A percentile compares a stretch with the other conserved stretches of the same genome.
Evolutionary conservation across 2,888 invertebrate species (phyloP).

Genomic region (Ichneumon xanthorius): DNA sequence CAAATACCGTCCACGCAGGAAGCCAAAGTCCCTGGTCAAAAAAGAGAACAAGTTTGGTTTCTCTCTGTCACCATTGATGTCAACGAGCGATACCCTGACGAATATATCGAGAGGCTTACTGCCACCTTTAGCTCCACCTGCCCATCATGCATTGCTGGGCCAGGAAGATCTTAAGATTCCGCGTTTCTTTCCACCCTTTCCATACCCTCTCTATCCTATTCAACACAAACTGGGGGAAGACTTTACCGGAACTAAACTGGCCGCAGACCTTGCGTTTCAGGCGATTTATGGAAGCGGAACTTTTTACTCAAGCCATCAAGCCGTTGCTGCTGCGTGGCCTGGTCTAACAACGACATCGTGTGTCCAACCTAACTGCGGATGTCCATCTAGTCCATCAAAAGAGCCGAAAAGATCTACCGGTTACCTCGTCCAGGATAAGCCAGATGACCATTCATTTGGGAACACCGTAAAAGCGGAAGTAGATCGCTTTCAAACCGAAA

Average conservation of each 20-base stretch:
- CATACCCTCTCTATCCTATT: slow-evolving; percentile 90
- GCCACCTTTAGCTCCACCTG: slow-evolving; percentile 85
- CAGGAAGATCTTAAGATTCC: slow-evolving; percentile 89
- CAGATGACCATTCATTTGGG: slow-evolving; percentile 76
- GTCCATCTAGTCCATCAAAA: slow-evolving; percentile 79
- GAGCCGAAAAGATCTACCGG: slow-evolving; percentile 76
- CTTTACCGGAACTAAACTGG: slow-evolving; percentile 86
- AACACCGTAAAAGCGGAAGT: slow-evolving; percentile 79
- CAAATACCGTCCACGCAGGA: slow-evolving; percentile 95
- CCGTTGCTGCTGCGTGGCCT: slow-evolving; percentile 80
- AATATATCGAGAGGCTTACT: slow-evolving; percentile 80
- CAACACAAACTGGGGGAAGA: slow-evolving; percentile 86
- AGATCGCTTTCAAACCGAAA: slow-evolving; percentile 75
- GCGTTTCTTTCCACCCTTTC: slow-evolving; percentile 90
- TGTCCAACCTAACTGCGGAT: slow-evolving; percentile 81
- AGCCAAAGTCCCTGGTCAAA: slow-evolving; percentile 94
- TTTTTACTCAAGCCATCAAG: slow-evolving; percentile 85
- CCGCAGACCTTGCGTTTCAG: slow-evolving; percentile 89
- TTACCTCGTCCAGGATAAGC: slow-evolving; percentile 68
- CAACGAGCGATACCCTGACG: slow-evolving; percentile 83
- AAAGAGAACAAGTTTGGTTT: slow-evolving; percentile 92
- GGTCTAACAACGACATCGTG: slow-evolving; percentile 76
- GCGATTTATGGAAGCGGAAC: slow-evolving; percentile 87
- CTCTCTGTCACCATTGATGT: slow-evolving; percentile 88
- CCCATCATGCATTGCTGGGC: slow-evolving; percentile 86